Conservation (phyloP, 2,113 vertebrate genomes). For the Sander lucioperca region DNA sequence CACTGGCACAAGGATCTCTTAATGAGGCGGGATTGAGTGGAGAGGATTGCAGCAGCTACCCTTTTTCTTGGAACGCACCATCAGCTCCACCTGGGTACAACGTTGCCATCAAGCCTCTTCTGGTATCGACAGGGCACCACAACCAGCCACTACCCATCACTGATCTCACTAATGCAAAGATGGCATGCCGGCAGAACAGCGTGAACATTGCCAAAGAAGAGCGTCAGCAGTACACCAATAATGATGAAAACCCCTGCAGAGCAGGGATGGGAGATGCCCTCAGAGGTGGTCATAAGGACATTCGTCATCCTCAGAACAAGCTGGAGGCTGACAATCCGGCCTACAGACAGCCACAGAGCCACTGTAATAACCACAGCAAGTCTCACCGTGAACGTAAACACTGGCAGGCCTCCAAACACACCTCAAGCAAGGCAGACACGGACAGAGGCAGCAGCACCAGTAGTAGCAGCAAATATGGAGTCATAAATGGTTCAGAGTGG, state of each 20-base stretch:
- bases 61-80: constrained; percentile 90
- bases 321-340: constrained; percentile 86
- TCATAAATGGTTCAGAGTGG: constrained; percentile 79
- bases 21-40: constrained; percentile 26
- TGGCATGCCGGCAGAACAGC: constrained; percentile 91
- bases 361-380: constrained; percentile 65
- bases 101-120: constrained; percentile 86
- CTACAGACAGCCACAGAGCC: constrained; percentile 76
- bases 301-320: constrained; percentile 86
- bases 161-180: constrained; percentile 88
- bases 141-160: constrained; percentile 87
- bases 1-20: constrained; percentile 6
- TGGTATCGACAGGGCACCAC: constrained; percentile 42
- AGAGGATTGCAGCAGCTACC: constrained; percentile 87
- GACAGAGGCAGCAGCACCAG: constrained; percentile 80
- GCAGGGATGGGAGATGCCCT: constrained; percentile 70
- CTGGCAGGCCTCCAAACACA: constrained; percentile 82
- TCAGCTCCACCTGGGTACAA: constrained; percentile 93
- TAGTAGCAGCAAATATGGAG: constrained; percentile 83
- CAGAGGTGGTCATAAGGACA: constrained; percentile 85
- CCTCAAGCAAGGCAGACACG: constrained; percentile 67
- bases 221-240: constrained; percentile 86
- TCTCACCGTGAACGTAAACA: constrained; percentile 85
- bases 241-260: constrained; percentile 85
- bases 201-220: constrained; percentile 91